These are phyloP conservation scores for Acomys russatus DNA, from an alignment of 2,797 vertebrate genomes.

Conservation along the genomic window DNA sequence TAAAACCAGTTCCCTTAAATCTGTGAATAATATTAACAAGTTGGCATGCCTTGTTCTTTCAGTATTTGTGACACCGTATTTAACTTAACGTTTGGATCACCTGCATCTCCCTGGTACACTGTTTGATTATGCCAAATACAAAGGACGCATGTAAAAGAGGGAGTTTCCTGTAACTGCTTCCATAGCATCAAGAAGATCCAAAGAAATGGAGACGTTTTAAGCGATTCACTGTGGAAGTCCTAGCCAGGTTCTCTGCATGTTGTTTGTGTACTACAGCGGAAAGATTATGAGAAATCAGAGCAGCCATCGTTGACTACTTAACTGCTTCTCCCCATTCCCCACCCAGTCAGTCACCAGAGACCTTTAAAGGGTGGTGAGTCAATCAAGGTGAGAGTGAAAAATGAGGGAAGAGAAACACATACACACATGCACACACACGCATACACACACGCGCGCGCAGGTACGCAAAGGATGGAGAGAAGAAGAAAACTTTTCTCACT, in stretches of 20 bases:
- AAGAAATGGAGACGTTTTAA: slow-evolving; percentile 8
- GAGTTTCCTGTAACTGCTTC: not conserved
- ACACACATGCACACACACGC: no score
- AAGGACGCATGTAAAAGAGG: not conserved
- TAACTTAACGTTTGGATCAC: not conserved
- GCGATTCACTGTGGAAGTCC: not conserved
- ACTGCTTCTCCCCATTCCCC: not conserved
- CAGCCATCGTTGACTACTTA: slow-evolving; percentile 47
- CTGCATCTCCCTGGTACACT: not conserved
- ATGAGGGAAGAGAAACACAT: not conserved
- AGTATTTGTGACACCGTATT: not conserved
- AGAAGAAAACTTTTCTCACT: slow-evolving; percentile 2
- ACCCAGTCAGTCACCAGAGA: not conserved
- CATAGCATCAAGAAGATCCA: not conserved
- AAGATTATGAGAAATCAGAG: not conserved
- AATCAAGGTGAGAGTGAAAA: not conserved
- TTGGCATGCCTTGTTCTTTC: not conserved
- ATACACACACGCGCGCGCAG: no score
- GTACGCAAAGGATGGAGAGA: not conserved
- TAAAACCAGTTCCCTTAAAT: not conserved
- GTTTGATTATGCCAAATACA: not conserved
- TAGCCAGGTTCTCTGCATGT: not conserved
- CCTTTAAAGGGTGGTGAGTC: not conserved
- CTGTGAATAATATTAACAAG: not conserved
- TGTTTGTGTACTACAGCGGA: not conserved